Percentiles rank a stretch among this genome's conserved stretches.
phyloP scores from a whole-genome alignment of 2,113 vertebrate species.

The Podarcis raffonei region DNA sequence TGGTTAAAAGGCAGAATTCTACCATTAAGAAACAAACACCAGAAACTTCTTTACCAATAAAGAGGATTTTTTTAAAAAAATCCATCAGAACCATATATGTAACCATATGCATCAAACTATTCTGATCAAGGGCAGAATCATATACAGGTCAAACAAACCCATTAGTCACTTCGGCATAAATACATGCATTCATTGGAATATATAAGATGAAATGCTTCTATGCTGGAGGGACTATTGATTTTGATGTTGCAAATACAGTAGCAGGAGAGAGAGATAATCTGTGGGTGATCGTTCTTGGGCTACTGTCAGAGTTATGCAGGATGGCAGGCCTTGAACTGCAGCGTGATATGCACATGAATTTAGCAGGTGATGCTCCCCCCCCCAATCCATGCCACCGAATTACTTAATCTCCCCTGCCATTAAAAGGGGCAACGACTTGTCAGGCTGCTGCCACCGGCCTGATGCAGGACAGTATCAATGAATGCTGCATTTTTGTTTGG shows the following conservation, averaged over 20 bases:
- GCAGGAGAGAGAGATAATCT: background rate
- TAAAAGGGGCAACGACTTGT: too few species aligned
- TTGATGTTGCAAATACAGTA: background rate
- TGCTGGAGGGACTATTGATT: background rate
- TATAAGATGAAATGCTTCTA: background rate
- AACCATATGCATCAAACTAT: too few species aligned
- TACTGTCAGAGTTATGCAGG: background rate
- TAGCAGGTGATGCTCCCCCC: background rate
- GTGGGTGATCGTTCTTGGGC: background rate
- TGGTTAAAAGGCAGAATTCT: background rate
- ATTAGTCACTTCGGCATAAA: background rate
- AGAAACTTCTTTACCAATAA: too few species aligned
- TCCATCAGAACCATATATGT: background rate
- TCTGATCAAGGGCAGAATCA: background rate
- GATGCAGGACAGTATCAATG: background rate
- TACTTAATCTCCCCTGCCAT: background rate
- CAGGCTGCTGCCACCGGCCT: background rate
- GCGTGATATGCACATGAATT: background rate
- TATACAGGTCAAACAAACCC: background rate
- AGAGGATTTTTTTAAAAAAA: background rate
- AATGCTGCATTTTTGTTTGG: too few species aligned
- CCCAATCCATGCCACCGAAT: too few species aligned
- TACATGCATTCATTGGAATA: background rate
- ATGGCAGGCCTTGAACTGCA: background rate
- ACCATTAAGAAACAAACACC: background rate